Base-by-base conservation (phyloP, 2,888 invertebrate species). In the Urechis unicinctus region DNA sequence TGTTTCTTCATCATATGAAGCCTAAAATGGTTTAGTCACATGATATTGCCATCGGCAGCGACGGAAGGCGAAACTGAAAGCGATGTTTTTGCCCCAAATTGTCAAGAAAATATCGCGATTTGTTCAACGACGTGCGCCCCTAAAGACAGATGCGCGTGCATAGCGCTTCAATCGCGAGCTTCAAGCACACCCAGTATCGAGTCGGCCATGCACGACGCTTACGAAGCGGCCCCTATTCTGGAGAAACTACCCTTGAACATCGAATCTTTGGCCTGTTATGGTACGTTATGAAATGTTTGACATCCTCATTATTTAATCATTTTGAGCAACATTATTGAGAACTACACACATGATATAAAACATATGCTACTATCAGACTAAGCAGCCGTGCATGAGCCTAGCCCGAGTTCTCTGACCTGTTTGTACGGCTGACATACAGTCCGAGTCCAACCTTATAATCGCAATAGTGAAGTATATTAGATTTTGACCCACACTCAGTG, bases 211-310 rank as follows among this genome's bases (percentile, higher is more conserved):
- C 89, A 90, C 69, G 89, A 91, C 75, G 91, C 93, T 0, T 95
- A 91, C 72, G 87, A 88, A 74, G 83, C 77, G n/a, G 68, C 88
- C 60, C 84, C 86, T 43, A 85, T 89, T 62, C 83, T 94, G 66
- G 83, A 92, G 59, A 93, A 89, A 78, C 82, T 90, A 61, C 88
- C 88, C 3, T 85, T 89, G 51, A 91, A 90, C 78, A 92, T 96
- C 63, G 95, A 95, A 80, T 88, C 91, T 24, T 88, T 95, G 66
- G 86, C 92, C 60, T 92, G 92, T 50, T 93, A 88, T 78, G 91
- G 94, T 94, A 82, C 81, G 80, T 71, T n/a, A n/a, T 24, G 45
- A 6, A n/a, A 45, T 17, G 6, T 9, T 17, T 22, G 31, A 54
- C 21, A 29, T 53, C 6, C 43, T 30, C 36, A 13, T 9, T 36